These are phyloP conservation scores for Chauna torquata DNA, from an alignment of 2,113 vertebrate species.

Conservation along the genomic window DNA sequence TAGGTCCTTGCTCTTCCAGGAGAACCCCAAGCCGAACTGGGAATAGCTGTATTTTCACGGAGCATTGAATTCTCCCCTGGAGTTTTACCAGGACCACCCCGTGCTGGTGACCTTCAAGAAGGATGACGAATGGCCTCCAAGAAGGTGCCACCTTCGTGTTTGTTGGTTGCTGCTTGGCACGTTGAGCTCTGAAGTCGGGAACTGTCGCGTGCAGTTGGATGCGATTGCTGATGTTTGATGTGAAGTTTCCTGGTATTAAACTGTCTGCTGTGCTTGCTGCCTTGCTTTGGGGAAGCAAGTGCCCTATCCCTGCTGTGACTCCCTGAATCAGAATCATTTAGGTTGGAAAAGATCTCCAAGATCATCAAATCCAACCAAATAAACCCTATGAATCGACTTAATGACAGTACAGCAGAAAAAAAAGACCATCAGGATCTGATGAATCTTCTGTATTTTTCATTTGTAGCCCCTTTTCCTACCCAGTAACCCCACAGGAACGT, in stretches of 20 bases:
- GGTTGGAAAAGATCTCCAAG: neutral
- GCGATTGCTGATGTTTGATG: neutral
- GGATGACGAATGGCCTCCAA: neutral
- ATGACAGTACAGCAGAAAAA: neutral
- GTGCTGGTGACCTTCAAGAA: fast-evolving
- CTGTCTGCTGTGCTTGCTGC: neutral
- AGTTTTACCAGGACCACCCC: neutral
- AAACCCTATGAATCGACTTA: neutral
- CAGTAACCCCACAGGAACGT: neutral
- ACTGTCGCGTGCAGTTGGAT: neutral
- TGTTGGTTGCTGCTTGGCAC: fast-evolving
- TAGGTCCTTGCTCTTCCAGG: neutral
- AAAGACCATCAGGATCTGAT: neutral
- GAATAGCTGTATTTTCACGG: neutral
- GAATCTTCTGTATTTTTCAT: neutral
- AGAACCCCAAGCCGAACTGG: neutral
- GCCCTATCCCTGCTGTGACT: neutral
- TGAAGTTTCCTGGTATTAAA: neutral
- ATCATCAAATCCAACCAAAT: neutral
- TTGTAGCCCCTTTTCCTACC: neutral
- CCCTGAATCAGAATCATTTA: neutral
- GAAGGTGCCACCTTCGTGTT: neutral
- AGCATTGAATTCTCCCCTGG: neutral
- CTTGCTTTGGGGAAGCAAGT: neutral
- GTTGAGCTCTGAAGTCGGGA: neutral